Evolutionary conservation across 2,113 vertebrate genomes (phyloP).

Genomic region (Actenoides lindsayi): DNA sequence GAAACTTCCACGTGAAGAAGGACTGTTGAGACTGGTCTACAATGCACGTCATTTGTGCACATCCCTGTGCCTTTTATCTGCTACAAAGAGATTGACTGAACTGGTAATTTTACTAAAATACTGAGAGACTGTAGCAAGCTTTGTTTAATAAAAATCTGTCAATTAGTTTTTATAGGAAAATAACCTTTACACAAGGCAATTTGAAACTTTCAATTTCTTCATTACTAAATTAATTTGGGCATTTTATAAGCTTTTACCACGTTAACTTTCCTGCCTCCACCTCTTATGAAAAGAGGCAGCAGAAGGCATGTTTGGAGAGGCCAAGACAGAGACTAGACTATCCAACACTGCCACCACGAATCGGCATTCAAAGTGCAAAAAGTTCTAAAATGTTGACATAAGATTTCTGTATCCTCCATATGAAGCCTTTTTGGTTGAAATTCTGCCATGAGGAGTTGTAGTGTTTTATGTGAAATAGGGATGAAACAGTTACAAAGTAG

Average conservation of each 20-base stretch:
- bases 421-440: neutral
- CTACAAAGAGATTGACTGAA: neutral
- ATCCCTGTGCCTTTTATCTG: neutral
- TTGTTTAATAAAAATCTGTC: neutral
- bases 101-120: neutral
- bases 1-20: neutral
- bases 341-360: neutral
- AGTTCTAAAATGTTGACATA: neutral
- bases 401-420: neutral
- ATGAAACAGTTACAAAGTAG: neutral
- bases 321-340: neutral
- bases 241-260: neutral
- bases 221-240: neutral
- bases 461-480: neutral
- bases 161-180: neutral
- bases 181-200: neutral
- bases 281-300: neutral
- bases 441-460: neutral
- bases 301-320: neutral
- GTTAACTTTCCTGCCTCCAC: neutral
- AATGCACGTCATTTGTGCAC: accelerated
- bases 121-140: neutral
- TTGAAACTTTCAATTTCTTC: neutral
- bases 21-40: neutral
- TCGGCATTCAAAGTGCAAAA: neutral